phyloP scores from a whole-genome alignment of 2,113 vertebrate genomes.

The Toxostoma redivivum region DNA sequence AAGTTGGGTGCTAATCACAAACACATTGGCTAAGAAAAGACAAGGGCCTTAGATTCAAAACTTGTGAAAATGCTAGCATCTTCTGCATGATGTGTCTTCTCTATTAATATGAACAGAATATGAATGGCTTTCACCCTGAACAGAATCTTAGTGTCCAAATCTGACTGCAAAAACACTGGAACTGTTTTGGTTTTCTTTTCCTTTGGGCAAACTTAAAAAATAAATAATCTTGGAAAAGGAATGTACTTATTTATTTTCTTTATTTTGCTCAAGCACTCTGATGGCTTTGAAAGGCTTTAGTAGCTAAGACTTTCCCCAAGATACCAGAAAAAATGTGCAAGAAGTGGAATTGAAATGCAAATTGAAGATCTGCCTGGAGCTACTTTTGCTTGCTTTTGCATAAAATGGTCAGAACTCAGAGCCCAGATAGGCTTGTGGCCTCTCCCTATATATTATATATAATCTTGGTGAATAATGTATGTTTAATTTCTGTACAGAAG shows the following conservation, averaged over 20 bases:
- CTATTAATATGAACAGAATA: neutral
- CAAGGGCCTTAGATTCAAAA: neutral
- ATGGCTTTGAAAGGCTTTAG: neutral
- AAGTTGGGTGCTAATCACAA: neutral
- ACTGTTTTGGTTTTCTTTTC: neutral
- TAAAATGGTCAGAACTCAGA: neutral
- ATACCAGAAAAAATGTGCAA: neutral
- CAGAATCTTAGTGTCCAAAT: neutral
- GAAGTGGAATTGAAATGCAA: conserved; percentile 13
- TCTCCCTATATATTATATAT: neutral
- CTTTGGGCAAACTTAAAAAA: neutral
- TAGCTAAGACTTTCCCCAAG: neutral
- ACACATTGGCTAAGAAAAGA: neutral
- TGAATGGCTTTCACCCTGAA: neutral
- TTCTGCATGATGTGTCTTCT: neutral
- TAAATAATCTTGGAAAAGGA: neutral
- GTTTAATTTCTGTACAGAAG: conserved; percentile 5
- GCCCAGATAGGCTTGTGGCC: neutral
- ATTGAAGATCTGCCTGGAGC: conserved; percentile 13
- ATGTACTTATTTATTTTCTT: neutral
- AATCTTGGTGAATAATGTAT: neutral
- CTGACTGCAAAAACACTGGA: neutral
- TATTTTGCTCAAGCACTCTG: neutral
- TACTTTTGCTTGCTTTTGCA: neutral
- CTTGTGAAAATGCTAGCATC: neutral